These are phyloP conservation scores for Melipona beecheii DNA, from an alignment of 2,888 invertebrate species.

Conservation along the genomic window DNA sequence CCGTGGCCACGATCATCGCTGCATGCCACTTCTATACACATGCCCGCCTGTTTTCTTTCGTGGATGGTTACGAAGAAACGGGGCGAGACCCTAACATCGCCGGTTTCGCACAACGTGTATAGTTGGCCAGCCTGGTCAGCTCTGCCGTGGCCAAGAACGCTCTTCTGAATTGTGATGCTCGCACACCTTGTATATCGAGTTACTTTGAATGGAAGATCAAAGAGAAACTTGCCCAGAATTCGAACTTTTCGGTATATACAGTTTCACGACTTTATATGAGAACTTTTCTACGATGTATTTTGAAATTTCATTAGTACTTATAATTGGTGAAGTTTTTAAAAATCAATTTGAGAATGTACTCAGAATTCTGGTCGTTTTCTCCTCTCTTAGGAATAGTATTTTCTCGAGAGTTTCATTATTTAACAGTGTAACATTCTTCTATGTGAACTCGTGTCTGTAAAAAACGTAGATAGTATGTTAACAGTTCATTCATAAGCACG, in stretches of 20 bases:
- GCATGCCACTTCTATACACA: neutral
- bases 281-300: neutral
- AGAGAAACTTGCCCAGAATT: neutral
- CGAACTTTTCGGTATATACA: neutral
- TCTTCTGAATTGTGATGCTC: constrained; percentile 37
- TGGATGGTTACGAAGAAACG: constrained; percentile 60
- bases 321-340: neutral
- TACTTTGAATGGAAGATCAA: neutral
- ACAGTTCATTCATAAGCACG: constrained; percentile 15
- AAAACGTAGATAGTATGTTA: constrained; percentile 7
- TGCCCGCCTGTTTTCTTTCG: constrained; percentile 24
- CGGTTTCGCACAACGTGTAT: constrained; percentile 36
- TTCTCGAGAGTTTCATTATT: neutral
- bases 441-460: neutral
- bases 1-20: constrained; percentile 31
- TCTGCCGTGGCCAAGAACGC: constrained; percentile 20
- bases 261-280: neutral
- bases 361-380: neutral
- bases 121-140: constrained; percentile 46
- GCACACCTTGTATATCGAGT: constrained; percentile 13
- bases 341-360: neutral
- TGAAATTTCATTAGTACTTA: neutral
- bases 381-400: neutral
- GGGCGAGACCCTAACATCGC: constrained; percentile 46
- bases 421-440: neutral